Evolutionary conservation across 2,888 invertebrate species (phyloP).

Genomic region (Caenorhabditis afra): DNA sequence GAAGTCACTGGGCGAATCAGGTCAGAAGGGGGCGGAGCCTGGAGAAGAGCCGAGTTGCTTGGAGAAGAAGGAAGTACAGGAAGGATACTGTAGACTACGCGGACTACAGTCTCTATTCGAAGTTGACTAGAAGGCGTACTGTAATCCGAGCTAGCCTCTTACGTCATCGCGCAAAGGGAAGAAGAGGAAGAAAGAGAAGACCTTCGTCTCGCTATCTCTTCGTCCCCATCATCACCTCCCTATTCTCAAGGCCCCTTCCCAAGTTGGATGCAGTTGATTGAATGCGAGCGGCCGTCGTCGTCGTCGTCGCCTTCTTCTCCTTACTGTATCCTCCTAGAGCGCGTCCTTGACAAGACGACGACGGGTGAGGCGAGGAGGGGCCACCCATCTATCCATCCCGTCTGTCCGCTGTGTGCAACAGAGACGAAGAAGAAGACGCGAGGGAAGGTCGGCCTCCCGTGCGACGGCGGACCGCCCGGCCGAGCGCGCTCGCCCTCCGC

Average conservation of each 20-base stretch:
- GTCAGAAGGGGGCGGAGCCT: conserved; percentile 32
- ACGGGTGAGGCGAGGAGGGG: background rate
- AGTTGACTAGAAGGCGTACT: no score
- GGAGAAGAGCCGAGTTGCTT: conserved; percentile 1
- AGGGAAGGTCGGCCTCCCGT: conserved; percentile 15
- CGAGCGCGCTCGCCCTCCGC: conserved; percentile 8
- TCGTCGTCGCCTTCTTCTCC: background rate
- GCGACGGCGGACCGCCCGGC: conserved; percentile 9
- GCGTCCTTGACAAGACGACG: conserved; percentile 8
- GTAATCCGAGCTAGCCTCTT: background rate
- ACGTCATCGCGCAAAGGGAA: no score
- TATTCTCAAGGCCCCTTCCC: conserved; percentile 11
- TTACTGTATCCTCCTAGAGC: conserved; percentile 26
- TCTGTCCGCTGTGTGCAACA: conserved; percentile 26
- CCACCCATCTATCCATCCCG: conserved; percentile 13
- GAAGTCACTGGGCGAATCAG: background rate
- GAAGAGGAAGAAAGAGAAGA: background rate
- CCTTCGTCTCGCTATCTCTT: background rate
- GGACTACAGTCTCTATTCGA: no score
- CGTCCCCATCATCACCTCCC: conserved; percentile 1
- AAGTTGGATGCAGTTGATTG: conserved; percentile 34
- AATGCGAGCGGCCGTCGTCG: conserved; percentile 7
- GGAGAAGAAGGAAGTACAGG: background rate
- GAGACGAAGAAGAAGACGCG: conserved; percentile 2
- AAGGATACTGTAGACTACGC: conserved; percentile 9